phyloP scores from a whole-genome alignment of 2,797 vertebrate species.

The Pseudomugil gertrudae region DNA sequence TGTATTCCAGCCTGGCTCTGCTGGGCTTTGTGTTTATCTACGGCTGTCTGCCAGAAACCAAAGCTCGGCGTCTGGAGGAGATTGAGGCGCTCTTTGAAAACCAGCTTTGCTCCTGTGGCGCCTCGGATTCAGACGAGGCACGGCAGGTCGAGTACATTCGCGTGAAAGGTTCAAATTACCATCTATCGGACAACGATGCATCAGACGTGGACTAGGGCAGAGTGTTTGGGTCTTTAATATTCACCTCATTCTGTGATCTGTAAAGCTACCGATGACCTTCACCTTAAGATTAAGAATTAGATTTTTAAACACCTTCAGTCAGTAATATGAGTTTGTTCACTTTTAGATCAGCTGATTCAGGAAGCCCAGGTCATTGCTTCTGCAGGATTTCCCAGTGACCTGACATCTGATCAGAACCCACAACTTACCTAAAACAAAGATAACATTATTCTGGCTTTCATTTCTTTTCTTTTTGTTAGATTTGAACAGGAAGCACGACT shows the following conservation, averaged over 20 bases:
- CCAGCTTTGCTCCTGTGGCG: slow-evolving; percentile 93
- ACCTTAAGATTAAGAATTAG: slow-evolving; percentile 6
- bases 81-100: slow-evolving; percentile 95
- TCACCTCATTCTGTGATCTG: slow-evolving; percentile 21
- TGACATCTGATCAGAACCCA: slow-evolving; percentile 9
- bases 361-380: slow-evolving; percentile 26
- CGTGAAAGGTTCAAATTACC: slow-evolving; percentile 99
- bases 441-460: not conserved
- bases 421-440: not conserved
- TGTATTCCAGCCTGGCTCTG: slow-evolving; percentile 90
- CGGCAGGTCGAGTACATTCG: slow-evolving; percentile 98
- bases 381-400: slow-evolving; percentile 3
- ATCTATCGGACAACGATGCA: slow-evolving; percentile 98
- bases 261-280: slow-evolving; percentile 18
- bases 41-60: slow-evolving; percentile 97
- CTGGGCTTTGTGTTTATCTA: slow-evolving; percentile 92
- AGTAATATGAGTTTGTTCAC: slow-evolving; percentile 16
- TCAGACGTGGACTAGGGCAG: slow-evolving; percentile 92
- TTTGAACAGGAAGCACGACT: slow-evolving; percentile 1
- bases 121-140: slow-evolving; percentile 91
- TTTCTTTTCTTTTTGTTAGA: not conserved
- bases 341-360: slow-evolving; percentile 40
- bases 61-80: slow-evolving; percentile 94
- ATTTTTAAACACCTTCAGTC: not conserved
- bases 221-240: slow-evolving; percentile 17